Conservation (phyloP, 2,888 invertebrate genomes). For the Nematopogon swammerdamellus region DNA sequence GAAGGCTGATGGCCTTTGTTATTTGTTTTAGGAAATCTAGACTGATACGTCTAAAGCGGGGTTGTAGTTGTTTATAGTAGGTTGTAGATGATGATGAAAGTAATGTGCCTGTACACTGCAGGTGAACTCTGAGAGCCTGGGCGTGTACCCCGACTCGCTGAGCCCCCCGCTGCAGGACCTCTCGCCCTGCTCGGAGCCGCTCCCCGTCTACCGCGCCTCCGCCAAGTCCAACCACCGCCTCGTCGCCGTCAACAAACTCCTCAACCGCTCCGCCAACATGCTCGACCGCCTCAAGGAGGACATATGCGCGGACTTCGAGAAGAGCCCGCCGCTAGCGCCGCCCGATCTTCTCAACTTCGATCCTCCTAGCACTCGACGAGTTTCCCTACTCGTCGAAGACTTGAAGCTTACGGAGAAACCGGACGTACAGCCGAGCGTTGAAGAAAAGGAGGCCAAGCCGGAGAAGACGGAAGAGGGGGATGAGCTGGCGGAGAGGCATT, state of each 20-base stretch:
- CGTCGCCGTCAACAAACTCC: conserved; percentile 19
- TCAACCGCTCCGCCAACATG: conserved; percentile 20
- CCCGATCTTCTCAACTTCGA: conserved; percentile 23
- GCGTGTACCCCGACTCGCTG: conserved; percentile 34
- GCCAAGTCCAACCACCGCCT: conserved; percentile 33
- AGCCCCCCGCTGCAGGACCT: conserved; percentile 45
- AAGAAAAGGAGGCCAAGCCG: conserved; percentile 12
- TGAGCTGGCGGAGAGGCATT: conserved; percentile 6
- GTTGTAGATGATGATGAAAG: too few relatives aligned
- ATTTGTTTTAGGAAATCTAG: too few relatives aligned
- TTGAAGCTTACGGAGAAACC: conserved; percentile 9
- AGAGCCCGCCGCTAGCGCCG: conserved; percentile 19
- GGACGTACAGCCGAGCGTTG: background rate
- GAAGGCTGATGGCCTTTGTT: too few relatives aligned
- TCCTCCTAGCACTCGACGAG: conserved; percentile 27
- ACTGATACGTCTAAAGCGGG: too few relatives aligned
- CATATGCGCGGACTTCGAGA: conserved; percentile 13
- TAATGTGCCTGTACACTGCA: too few relatives aligned
- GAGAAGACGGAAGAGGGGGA: conserved; percentile 11
- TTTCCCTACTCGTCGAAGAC: conserved; percentile 21
- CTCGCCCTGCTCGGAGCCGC: conserved; percentile 35
- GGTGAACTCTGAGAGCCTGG: too few relatives aligned
- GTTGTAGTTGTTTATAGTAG: too few relatives aligned
- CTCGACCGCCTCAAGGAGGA: conserved; percentile 14
- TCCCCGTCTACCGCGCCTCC: conserved; percentile 23